Evolutionary conservation across 1,140 invertebrate species (phyloP).

Genomic region (Plectrocnemia conspersa): DNA sequence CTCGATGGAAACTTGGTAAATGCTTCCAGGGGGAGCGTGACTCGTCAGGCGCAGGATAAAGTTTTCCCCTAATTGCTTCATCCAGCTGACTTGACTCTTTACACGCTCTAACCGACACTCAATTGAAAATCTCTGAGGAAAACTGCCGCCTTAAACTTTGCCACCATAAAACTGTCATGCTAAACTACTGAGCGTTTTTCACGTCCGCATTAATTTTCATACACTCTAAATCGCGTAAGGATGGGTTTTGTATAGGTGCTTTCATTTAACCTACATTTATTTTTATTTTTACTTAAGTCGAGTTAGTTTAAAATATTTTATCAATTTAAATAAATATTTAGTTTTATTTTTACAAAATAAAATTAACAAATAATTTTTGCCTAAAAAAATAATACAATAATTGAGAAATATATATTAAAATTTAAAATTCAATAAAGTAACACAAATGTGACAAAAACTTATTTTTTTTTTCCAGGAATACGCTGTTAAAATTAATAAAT

Average conservation of each 20-base stretch:
- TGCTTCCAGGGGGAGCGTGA: background rate
- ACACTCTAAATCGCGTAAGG: background rate
- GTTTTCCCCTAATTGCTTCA: conserved; percentile 23
- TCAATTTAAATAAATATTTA: background rate
- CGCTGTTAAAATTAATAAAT: too few species aligned
- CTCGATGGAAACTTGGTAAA: background rate
- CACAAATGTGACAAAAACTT: too few species aligned
- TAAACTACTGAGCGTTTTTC: conserved; percentile 13
- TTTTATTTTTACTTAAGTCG: background rate
- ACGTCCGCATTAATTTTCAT: too few species aligned
- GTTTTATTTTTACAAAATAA: background rate
- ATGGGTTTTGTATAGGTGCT: background rate
- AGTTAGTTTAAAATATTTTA: background rate
- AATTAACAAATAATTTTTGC: background rate
- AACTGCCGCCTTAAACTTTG: conserved; percentile 18
- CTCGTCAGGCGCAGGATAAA: conserved; percentile 5
- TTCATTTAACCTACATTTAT: background rate
- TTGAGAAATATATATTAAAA: too few species aligned
- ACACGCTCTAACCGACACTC: conserved; percentile 23
- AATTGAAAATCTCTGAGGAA: conserved; percentile 21
- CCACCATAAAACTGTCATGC: conserved; percentile 16
- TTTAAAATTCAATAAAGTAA: too few species aligned
- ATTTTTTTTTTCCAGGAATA: too few species aligned
- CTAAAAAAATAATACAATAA: too few species aligned
- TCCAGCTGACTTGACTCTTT: conserved; percentile 25